Evolutionary conservation across 2,113 vertebrate genomes (phyloP).

Genomic region (Ictidomys tridecemlineatus): DNA sequence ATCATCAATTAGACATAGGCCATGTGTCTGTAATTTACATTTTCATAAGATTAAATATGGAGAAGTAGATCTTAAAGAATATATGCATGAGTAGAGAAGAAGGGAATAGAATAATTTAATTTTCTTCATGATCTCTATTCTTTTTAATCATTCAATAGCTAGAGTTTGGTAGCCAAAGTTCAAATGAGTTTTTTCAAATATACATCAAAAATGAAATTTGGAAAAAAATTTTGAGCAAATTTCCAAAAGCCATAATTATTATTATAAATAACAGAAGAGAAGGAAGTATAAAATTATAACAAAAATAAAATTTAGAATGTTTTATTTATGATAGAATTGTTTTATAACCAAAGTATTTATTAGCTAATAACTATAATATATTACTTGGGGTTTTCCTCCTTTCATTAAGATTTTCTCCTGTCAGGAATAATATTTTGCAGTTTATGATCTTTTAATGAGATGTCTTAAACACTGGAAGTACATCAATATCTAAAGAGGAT

Average conservation of each 20-base stretch:
- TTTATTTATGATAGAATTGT: constrained; percentile 10
- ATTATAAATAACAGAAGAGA: background rate
- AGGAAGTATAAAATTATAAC: background rate
- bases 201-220: background rate
- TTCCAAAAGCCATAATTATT: constrained; percentile 33
- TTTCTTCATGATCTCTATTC: background rate
- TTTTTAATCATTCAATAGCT: constrained; percentile 12
- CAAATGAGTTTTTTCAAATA: constrained; percentile 57
- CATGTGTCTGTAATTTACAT: background rate
- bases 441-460: constrained; percentile 77
- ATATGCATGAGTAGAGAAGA: background rate
- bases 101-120: background rate
- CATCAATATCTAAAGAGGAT: constrained; percentile 78
- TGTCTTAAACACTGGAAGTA: constrained; percentile 74
- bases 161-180: constrained; percentile 33
- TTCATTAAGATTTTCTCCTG: constrained; percentile 57
- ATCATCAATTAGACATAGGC: background rate
- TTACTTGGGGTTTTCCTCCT: background rate
- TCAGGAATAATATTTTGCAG: constrained; percentile 71
- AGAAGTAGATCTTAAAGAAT: background rate
- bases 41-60: background rate
- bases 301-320: constrained; percentile 35
- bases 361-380: background rate
- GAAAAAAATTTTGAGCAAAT: background rate
- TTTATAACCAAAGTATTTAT: constrained; percentile 4